Percentiles rank a stretch among this genome's conserved stretches.
Conservation (phyloP, 1,140 invertebrate species). For the Drosophila pseudoobscura region DNA sequence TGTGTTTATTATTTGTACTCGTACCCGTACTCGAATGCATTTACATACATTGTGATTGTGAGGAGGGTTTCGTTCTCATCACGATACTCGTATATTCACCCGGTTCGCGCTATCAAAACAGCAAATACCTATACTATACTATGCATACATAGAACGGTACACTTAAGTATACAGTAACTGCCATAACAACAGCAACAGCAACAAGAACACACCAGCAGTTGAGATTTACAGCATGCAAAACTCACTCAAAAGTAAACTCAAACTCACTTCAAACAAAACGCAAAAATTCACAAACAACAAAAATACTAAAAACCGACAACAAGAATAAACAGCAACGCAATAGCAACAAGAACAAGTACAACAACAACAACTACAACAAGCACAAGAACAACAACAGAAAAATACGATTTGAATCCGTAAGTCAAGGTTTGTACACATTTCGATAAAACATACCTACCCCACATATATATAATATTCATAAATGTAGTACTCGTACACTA, state of each 20-base stretch:
- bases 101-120: slow-evolving; percentile 23
- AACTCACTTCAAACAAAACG: slow-evolving; percentile 62
- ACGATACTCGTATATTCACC: slow-evolving; percentile 2
- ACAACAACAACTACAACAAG: slow-evolving; percentile 62
- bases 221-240: slow-evolving; percentile 77
- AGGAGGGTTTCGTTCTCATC: slow-evolving; percentile 24
- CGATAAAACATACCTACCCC: slow-evolving; percentile 15
- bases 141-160: slow-evolving; percentile 39
- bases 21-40: slow-evolving; percentile 26
- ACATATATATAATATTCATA: neutral
- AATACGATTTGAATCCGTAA: slow-evolving; percentile 75
- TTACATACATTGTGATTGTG: slow-evolving; percentile 50
- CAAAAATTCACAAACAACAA: slow-evolving; percentile 59
- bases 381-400: slow-evolving; percentile 58
- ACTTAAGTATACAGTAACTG: slow-evolving; percentile 50
- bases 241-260: slow-evolving; percentile 33
- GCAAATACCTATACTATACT: slow-evolving; percentile 26
- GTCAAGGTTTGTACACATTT: slow-evolving; percentile 81
- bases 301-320: slow-evolving; percentile 34
- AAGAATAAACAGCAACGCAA: slow-evolving; percentile 69
- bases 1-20: slow-evolving; percentile 51
- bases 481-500: slow-evolving; percentile 16
- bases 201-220: slow-evolving; percentile 56
- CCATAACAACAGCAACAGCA: slow-evolving; percentile 22
- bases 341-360: slow-evolving; percentile 66